These are phyloP conservation scores for Diloba caeruleocephala DNA, from an alignment of 2,888 invertebrate species.

Conservation along the genomic window DNA sequence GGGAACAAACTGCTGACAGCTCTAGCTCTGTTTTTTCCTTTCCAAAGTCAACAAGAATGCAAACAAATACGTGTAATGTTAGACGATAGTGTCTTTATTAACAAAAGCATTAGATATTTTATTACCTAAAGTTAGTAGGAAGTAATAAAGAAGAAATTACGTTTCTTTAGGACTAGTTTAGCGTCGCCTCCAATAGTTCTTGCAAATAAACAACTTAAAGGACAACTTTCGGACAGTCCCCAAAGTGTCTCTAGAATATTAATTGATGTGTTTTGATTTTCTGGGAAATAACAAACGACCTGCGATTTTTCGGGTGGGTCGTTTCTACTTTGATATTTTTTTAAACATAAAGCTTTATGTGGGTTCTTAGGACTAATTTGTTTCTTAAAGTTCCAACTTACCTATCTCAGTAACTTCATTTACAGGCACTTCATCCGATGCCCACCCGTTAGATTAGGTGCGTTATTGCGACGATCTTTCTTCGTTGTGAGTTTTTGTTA, in stretches of 20 bases:
- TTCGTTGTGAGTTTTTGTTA: too few species aligned
- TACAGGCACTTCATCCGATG: constrained; percentile 1
- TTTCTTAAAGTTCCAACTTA: constrained; percentile 15
- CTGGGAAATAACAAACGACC: constrained; percentile 18
- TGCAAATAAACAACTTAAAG: constrained; percentile 37
- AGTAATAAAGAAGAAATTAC: constrained; percentile 15
- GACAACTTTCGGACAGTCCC: constrained; percentile 22
- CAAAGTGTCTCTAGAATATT: constrained; percentile 36
- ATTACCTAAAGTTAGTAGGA: constrained; percentile 24
- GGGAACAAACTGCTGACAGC: constrained; percentile 29
- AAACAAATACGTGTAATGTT: constrained; percentile 27
- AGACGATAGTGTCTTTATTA: constrained; percentile 14
- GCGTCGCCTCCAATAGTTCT: constrained; percentile 35
- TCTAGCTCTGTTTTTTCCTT: constrained; percentile 14
- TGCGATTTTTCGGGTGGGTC: constrained; percentile 20
- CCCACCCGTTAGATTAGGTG: background rate
- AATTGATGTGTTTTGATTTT: constrained; percentile 40
- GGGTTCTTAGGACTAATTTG: constrained; percentile 14
- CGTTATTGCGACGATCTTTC: background rate
- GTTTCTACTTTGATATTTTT: constrained; percentile 32
- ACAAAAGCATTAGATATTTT: constrained; percentile 24
- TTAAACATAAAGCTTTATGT: constrained; percentile 12
- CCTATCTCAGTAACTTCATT: background rate
- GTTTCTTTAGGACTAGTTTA: too few species aligned
- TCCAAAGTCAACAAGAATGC: constrained; percentile 22